A percentile compares a stretch with the other conserved stretches of the same genome.
These are phyloP conservation scores for Nasonia oneida DNA, from an alignment of 2,888 invertebrate genomes.

Conservation along the genomic window DNA sequence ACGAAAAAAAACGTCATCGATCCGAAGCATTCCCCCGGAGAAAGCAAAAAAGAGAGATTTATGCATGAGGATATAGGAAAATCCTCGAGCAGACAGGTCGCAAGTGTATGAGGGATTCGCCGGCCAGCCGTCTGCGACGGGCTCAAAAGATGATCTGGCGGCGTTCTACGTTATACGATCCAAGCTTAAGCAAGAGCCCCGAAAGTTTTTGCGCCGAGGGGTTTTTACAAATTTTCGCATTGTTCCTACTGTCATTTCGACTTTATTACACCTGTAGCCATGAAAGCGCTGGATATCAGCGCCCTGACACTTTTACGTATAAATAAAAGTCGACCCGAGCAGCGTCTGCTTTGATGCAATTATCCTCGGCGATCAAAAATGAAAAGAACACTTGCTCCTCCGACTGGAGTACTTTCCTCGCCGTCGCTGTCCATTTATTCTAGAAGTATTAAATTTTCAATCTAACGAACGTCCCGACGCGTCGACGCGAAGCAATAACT, in stretches of 20 bases:
- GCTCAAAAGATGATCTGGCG: slow-evolving; percentile 43
- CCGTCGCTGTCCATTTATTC: not conserved
- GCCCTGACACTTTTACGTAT: too few relatives aligned
- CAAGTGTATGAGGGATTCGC: slow-evolving; percentile 4
- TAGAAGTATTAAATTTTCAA: slow-evolving; percentile 19
- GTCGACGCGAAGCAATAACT: not conserved
- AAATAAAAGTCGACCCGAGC: too few relatives aligned
- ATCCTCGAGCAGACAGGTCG: slow-evolving; percentile 29
- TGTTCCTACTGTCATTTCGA: too few relatives aligned
- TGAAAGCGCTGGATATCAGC: too few relatives aligned
- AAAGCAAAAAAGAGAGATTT: slow-evolving; percentile 22
- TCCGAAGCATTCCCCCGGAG: not conserved
- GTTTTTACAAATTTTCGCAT: not conserved
- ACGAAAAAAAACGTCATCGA: too few relatives aligned
- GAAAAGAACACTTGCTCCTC: not conserved
- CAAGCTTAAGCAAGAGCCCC: slow-evolving; percentile 27
- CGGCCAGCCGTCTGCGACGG: not conserved
- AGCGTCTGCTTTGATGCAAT: not conserved
- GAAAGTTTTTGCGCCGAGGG: slow-evolving; percentile 34
- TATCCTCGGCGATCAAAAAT: not conserved
- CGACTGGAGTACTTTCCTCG: not conserved
- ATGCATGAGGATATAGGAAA: slow-evolving; percentile 45
- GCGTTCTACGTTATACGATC: slow-evolving; percentile 46
- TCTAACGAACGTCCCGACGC: not conserved
- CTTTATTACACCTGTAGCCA: too few relatives aligned